Base-by-base conservation (phyloP, 2,888 invertebrate genomes). In the Erpobdella octoculata region DNA sequence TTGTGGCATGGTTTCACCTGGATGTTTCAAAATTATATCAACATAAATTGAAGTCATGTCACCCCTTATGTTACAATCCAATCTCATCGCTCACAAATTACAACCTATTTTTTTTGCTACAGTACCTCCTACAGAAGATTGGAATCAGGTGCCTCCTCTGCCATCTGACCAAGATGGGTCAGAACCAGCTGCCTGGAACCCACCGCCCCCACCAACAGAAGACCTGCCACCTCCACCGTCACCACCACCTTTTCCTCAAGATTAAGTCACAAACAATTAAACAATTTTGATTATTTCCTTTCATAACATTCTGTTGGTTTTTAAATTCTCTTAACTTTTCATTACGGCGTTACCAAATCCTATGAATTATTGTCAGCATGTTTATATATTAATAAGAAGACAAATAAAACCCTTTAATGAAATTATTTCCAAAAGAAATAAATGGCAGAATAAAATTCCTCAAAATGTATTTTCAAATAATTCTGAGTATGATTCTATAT, bases 121-220 rank as follows among this genome's bases (percentile, higher is more conserved):
- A 37, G 21, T 38, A n/a, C n/a, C n/a, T 66, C 66, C 38, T 8
- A 35, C 33, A 28, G 33, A 31, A 15, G 33, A 28, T 48, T 48
- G 31, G n/a, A 21, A n/a, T 25, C 61, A 58, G n/a, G n/a, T 35
- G n/a, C 33, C 33, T 59, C 59, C 28, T 8, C 36, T 21, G 48
- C 53, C 31, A 8, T 18, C 18, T 48, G 48, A 28, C 8, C 9
- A 73, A 71, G 76, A 88, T 2, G 86, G 87, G 36, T 87, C 87
- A 2, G 85, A 86, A 18, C 37, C 69, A 38, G 46, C 64, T 4
- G 53, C 36, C 15, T 59, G 65, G 15, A 38, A 21, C n/a, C 73
- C 72, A 6, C 66, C 72, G 3, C 81, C 81, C 31, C 80, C 79
- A 48, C 79, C 86, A 75, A 81, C 74, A 48, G 77, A 74, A 66